These are phyloP conservation scores for Capitulum mitella DNA, from an alignment of 2,888 invertebrate genomes.

Conservation along the genomic window DNA sequence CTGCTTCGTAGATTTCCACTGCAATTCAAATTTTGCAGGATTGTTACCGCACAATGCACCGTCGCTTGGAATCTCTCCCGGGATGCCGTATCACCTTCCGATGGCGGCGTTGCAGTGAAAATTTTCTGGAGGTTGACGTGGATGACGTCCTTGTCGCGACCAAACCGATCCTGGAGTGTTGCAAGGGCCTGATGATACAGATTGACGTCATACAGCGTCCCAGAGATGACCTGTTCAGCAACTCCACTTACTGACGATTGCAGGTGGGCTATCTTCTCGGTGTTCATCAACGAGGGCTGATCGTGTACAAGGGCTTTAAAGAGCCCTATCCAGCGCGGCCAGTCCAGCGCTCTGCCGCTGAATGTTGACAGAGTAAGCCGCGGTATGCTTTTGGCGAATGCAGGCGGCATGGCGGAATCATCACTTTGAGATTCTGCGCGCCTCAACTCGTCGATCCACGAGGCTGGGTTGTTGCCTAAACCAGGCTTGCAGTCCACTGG, in stretches of 20 bases:
- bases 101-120: not conserved
- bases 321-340: not conserved
- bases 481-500: too few species aligned
- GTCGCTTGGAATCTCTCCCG: not conserved
- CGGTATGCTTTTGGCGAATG: too few species aligned
- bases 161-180: not conserved
- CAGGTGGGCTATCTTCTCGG: not conserved
- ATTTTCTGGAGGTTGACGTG: not conserved
- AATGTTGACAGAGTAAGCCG: not conserved
- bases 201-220: not conserved
- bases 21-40: not conserved
- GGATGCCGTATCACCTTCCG: not conserved
- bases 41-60: not conserved
- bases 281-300: not conserved
- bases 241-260: not conserved
- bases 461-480: too few species aligned
- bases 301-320: not conserved
- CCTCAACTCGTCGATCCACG: too few species aligned
- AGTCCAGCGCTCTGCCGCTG: not conserved
- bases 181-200: not conserved
- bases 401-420: too few species aligned
- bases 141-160: not conserved
- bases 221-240: not conserved
- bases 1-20: not conserved
- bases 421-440: too few species aligned